Conservation (phyloP, 1,140 invertebrate genomes). For the Dreissena polymorpha region DNA sequence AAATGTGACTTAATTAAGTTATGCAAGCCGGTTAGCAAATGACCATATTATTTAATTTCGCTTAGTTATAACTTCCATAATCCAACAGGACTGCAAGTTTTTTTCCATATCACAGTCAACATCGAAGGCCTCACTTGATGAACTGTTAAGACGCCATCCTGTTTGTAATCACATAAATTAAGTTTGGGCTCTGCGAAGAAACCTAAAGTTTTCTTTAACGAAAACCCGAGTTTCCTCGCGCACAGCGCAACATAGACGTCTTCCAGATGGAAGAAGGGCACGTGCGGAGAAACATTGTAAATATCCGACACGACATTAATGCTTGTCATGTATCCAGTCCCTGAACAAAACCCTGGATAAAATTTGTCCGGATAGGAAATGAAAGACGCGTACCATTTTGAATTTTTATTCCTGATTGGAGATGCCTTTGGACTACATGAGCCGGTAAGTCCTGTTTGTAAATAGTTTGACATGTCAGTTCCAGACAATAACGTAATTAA, state of each 20-base stretch:
- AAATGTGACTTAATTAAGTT: too few species aligned
- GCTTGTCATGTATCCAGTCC: conserved; percentile 78
- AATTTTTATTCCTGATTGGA: conserved; percentile 67
- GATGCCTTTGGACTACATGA: conserved; percentile 24
- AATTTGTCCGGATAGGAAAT: too few species aligned
- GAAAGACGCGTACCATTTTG: too few species aligned
- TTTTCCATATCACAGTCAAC: background rate
- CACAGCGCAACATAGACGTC: too few species aligned
- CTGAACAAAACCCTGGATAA: too few species aligned
- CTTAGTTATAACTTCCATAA: too few species aligned
- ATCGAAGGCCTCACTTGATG: background rate
- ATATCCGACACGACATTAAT: conserved; percentile 72
- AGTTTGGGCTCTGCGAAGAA: conserved; percentile 20
- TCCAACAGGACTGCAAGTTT: too few species aligned
- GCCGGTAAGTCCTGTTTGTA: conserved; percentile 28
- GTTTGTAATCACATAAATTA: background rate
- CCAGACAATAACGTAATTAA: background rate
- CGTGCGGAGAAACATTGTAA: conserved; percentile 63
- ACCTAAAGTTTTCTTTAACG: too few species aligned
- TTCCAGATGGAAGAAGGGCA: too few species aligned
- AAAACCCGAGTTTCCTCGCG: conserved; percentile 56
- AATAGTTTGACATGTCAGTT: background rate
- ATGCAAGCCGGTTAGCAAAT: too few species aligned
- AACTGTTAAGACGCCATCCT: background rate
- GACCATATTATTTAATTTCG: too few species aligned